phyloP scores from a whole-genome alignment of 2,888 invertebrate species.

The Apeira syringaria region DNA sequence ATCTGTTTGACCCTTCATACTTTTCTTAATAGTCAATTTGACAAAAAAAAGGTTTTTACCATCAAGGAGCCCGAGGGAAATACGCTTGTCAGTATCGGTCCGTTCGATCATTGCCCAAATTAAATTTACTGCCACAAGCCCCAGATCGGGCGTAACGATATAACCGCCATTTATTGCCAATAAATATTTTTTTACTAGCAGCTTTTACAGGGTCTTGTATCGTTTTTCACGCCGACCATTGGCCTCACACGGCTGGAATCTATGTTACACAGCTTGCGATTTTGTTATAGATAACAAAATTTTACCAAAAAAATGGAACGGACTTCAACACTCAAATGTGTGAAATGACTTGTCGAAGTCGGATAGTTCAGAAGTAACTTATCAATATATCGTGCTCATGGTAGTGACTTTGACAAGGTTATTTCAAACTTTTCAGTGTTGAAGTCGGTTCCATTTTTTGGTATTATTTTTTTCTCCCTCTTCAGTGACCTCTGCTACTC shows the following conservation, averaged over 20 bases:
- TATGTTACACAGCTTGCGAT: slow-evolving; percentile 45
- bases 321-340: no score
- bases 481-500: no score
- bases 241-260: slow-evolving; percentile 40
- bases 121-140: slow-evolving; percentile 65
- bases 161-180: slow-evolving; percentile 64
- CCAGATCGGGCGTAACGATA: slow-evolving; percentile 61
- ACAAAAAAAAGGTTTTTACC: slow-evolving; percentile 20
- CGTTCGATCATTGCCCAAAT: slow-evolving; percentile 60
- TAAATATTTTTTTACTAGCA: slow-evolving; percentile 71
- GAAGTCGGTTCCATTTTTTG: no score
- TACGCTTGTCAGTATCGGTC: slow-evolving; percentile 40
- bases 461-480: no score
- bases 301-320: no score
- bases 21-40: no score
- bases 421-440: no score
- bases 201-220: slow-evolving; percentile 48
- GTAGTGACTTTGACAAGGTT: no score
- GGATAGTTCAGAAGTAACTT: no score
- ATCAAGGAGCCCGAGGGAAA: slow-evolving; percentile 48
- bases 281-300: slow-evolving; percentile 42
- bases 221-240: slow-evolving; percentile 47
- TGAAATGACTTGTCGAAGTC: no score
- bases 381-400: no score
- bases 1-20: no score